Conservation (phyloP, 2,888 invertebrate genomes). For the Lysandra bellargus region DNA sequence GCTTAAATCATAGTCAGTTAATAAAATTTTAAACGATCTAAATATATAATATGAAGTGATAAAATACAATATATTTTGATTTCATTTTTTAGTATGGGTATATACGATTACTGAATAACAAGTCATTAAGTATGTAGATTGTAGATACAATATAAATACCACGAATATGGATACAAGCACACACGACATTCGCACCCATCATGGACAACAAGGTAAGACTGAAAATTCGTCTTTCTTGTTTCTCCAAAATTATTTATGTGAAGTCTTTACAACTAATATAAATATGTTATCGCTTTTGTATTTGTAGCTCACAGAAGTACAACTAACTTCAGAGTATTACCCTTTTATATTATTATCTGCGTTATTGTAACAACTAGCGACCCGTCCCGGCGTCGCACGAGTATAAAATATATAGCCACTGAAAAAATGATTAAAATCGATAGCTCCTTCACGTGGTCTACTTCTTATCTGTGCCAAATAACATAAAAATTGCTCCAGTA, state of each 20-base stretch:
- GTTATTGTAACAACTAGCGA: too few relatives aligned
- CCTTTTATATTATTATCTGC: too few relatives aligned
- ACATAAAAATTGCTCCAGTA: too few relatives aligned
- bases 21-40: neutral
- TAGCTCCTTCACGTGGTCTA: too few relatives aligned
- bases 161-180: neutral
- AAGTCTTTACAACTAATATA: neutral
- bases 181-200: neutral
- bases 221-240: too few relatives aligned
- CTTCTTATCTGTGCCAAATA: too few relatives aligned
- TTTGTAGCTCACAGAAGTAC: too few relatives aligned
- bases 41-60: neutral
- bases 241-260: neutral
- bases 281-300: too few relatives aligned
- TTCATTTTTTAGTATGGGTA: neutral
- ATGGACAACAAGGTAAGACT: slow-evolving; percentile 1
- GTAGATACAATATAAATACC: neutral
- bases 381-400: too few relatives aligned
- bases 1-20: neutral
- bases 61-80: neutral
- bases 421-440: too few relatives aligned
- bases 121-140: neutral
- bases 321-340: too few relatives aligned
- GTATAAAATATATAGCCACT: too few relatives aligned
- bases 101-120: slow-evolving; percentile 11